Evolutionary conservation across 2,797 vertebrate species (phyloP).

Genomic region (Mastacembelus armatus): DNA sequence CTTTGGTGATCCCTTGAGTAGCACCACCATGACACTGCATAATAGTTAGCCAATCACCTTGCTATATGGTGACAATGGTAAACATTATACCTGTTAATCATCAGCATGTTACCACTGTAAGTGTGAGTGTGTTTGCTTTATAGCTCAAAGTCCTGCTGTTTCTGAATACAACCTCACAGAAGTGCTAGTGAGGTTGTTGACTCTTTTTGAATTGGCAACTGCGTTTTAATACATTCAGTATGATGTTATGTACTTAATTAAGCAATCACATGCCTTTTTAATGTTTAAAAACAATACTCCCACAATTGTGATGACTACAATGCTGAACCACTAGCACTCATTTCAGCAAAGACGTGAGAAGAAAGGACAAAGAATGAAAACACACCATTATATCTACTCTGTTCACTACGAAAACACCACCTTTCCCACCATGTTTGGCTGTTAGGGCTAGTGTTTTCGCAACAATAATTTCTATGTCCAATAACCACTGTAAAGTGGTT

Average conservation of each 20-base stretch:
- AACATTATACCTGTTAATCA: too few relatives aligned
- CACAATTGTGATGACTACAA: neutral
- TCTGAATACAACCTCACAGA: neutral
- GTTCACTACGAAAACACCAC: constrained; percentile 34
- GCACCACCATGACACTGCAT: too few relatives aligned
- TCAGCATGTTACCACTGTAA: too few relatives aligned
- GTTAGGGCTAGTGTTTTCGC: constrained; percentile 51
- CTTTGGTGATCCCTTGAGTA: too few relatives aligned
- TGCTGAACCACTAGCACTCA: neutral
- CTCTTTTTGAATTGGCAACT: neutral
- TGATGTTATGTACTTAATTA: neutral
- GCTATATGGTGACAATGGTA: neutral
- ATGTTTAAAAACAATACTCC: neutral
- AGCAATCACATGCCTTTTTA: constrained; percentile 1
- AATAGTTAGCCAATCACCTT: too few relatives aligned
- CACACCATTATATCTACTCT: constrained; percentile 20
- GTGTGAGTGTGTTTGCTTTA: too few relatives aligned
- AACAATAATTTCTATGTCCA: constrained; percentile 45
- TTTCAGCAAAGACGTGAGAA: constrained; percentile 6
- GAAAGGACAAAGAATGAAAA: constrained; percentile 30
- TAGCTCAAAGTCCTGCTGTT: neutral
- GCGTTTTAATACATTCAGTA: neutral
- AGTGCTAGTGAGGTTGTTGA: neutral
- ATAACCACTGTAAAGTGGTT: constrained; percentile 60
- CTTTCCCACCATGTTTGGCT: constrained; percentile 31